phyloP scores from a whole-genome alignment of 2,113 vertebrate genomes.

The Actinemys pallida region DNA sequence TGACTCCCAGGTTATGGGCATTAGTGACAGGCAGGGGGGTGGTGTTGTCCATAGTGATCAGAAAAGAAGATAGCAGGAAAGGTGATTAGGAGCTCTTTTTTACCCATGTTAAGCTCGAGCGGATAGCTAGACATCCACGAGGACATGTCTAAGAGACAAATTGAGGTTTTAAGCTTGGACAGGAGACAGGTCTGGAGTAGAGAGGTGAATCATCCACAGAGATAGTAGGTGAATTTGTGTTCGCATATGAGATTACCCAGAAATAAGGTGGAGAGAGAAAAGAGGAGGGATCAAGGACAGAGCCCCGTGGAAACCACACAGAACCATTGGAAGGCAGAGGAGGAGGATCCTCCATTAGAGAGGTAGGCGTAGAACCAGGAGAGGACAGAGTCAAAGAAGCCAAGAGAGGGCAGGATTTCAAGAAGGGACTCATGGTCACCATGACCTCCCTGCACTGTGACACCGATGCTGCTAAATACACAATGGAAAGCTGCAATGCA shows the following conservation, averaged over 20 bases:
- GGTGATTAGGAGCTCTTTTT: background rate
- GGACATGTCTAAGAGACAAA: background rate
- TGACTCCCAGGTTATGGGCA: background rate
- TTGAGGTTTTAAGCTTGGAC: background rate
- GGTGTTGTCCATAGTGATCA: background rate
- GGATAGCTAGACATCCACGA: background rate
- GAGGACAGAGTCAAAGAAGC: background rate
- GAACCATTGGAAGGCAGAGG: background rate
- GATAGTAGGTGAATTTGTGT: background rate
- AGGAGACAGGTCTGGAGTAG: background rate
- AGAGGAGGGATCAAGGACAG: background rate
- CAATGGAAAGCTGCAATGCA: background rate
- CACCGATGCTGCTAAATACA: background rate
- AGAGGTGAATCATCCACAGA: background rate
- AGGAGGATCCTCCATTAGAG: background rate
- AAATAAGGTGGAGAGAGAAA: background rate
- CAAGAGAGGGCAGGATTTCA: background rate
- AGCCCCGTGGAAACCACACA: background rate
- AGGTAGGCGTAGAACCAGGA: background rate
- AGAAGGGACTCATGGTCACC: background rate
- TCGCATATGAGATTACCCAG: background rate
- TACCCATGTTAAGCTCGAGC: background rate
- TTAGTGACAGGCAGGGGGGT: background rate
- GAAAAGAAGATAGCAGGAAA: background rate
- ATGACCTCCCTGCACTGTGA: background rate